These are phyloP conservation scores for Zaprionus lachaisei DNA, from an alignment of 1,140 invertebrate genomes.

Conservation along the genomic window DNA sequence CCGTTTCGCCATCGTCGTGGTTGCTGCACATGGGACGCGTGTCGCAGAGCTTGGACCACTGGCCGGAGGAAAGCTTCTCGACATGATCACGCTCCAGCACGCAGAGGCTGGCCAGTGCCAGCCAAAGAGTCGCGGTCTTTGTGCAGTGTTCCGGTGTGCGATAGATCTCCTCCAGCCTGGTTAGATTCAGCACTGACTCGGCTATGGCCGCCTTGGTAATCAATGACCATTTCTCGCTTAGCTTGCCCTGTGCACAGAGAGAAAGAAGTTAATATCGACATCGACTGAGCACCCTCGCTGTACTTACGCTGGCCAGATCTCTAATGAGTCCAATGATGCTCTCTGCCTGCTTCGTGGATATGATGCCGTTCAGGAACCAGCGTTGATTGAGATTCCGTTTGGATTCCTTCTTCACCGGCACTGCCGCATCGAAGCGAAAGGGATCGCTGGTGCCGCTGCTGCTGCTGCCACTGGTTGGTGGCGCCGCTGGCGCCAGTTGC, in stretches of 20 bases:
- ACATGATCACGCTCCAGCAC: slow-evolving; percentile 96
- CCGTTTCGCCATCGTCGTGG: slow-evolving; percentile 98
- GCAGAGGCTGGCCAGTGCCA: slow-evolving; percentile 96
- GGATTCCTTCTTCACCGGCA: slow-evolving; percentile 44
- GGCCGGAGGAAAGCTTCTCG: slow-evolving; percentile 91
- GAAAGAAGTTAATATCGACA: not conserved
- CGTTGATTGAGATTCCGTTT: slow-evolving; percentile 82
- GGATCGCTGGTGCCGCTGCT: slow-evolving; percentile 43
- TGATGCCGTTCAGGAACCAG: slow-evolving; percentile 95
- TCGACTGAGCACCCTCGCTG: no score
- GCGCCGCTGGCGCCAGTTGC: slow-evolving; percentile 5
- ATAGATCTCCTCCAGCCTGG: slow-evolving; percentile 91
- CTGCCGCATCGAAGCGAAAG: slow-evolving; percentile 66
- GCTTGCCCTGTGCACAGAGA: slow-evolving; percentile 88
- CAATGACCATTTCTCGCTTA: slow-evolving; percentile 93
- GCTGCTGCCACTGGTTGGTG: not conserved
- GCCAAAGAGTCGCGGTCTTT: slow-evolving; percentile 93
- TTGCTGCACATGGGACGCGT: slow-evolving; percentile 92
- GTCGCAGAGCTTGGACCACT: slow-evolving; percentile 86
- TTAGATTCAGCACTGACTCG: slow-evolving; percentile 94
- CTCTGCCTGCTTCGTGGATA: slow-evolving; percentile 93
- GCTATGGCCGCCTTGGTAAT: slow-evolving; percentile 96
- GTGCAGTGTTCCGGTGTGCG: slow-evolving; percentile 91
- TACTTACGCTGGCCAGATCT: slow-evolving; percentile 95
- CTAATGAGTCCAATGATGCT: slow-evolving; percentile 94